phyloP scores from a whole-genome alignment of 2,113 vertebrate genomes.

The Pseudorhombus dupliciocellatus region DNA sequence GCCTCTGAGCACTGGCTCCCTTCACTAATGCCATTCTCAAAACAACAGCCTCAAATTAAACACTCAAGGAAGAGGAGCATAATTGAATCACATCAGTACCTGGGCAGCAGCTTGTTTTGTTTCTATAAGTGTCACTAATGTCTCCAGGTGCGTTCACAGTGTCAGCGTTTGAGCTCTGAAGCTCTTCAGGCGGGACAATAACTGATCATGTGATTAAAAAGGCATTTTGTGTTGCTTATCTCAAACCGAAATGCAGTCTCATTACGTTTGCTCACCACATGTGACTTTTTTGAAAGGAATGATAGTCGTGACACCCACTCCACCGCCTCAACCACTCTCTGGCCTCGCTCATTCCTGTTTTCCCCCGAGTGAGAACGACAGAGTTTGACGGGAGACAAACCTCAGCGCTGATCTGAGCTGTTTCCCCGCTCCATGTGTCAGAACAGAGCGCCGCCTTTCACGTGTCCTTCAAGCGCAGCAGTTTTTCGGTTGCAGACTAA shows the following conservation, averaged over 20 bases:
- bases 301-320: too few species aligned
- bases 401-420: constrained; percentile 37
- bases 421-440: constrained; percentile 32
- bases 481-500: constrained; percentile 37
- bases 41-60: constrained; percentile 22
- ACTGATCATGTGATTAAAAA: too few species aligned
- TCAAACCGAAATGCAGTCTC: too few species aligned
- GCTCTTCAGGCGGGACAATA: too few species aligned
- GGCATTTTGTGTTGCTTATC: too few species aligned
- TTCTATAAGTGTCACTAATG: background rate
- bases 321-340: too few species aligned
- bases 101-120: background rate
- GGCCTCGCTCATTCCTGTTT: too few species aligned
- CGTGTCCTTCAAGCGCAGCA: constrained; percentile 25
- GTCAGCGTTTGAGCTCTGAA: constrained; percentile 11
- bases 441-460: constrained; percentile 16
- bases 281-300: background rate
- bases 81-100: constrained; percentile 9
- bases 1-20: constrained; percentile 21
- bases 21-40: constrained; percentile 32
- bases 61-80: constrained; percentile 10
- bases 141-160: background rate
- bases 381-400: background rate
- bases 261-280: background rate
- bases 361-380: too few species aligned